Evolutionary conservation across 2,888 invertebrate genomes (phyloP).

Genomic region (Molanna angustata): DNA sequence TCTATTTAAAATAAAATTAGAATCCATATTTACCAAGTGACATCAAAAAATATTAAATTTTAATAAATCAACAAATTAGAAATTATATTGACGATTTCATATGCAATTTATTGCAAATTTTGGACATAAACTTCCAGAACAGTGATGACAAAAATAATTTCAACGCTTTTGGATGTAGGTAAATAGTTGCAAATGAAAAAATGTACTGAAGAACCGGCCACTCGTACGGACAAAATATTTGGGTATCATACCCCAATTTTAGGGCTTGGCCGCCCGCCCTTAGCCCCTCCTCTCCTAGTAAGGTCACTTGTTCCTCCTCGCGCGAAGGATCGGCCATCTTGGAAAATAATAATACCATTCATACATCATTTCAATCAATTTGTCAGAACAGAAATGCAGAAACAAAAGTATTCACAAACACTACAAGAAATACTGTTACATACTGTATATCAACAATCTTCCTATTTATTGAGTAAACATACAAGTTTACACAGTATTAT

Average conservation of each 20-base stretch:
- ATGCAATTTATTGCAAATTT: too few species aligned
- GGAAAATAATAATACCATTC: conserved; percentile 49
- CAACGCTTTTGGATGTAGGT: too few species aligned
- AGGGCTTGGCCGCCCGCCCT: conserved; percentile 95
- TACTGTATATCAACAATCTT: not conserved
- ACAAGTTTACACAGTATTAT: not conserved
- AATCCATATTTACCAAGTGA: too few species aligned
- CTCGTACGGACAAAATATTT: too few species aligned
- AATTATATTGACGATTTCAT: too few species aligned
- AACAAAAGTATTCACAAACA: not conserved
- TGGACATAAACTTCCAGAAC: too few species aligned
- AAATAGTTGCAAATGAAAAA: too few species aligned
- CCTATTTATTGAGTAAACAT: not conserved
- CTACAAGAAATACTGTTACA: not conserved
- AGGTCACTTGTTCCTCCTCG: conserved; percentile 93
- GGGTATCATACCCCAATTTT: conserved; percentile 91
- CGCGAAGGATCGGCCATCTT: conserved; percentile 97
- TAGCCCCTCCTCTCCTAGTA: conserved; percentile 94
- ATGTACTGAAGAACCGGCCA: too few species aligned
- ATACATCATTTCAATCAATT: not conserved
- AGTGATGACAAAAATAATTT: too few species aligned
- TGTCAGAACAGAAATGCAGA: not conserved
- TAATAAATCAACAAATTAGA: too few species aligned
- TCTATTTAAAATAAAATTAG: too few species aligned
- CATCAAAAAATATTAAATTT: too few species aligned